Percentiles rank a stretch among this genome's conserved stretches.
These are phyloP conservation scores for Cyclopterus lumpus DNA, from an alignment of 2,797 vertebrate species.

Conservation along the genomic window DNA sequence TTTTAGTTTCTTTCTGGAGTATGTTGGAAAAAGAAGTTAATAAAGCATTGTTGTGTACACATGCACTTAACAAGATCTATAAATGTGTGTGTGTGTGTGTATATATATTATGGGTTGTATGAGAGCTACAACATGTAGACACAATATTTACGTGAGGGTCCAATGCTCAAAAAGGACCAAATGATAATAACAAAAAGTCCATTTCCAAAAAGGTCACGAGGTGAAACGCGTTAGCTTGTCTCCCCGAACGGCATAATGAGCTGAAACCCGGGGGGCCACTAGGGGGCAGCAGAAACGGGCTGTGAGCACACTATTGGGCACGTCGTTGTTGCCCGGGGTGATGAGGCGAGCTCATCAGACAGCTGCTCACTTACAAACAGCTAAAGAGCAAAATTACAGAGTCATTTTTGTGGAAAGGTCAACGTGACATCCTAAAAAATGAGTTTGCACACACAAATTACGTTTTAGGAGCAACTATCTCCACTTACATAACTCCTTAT, in stretches of 20 bases:
- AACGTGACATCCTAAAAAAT: neutral
- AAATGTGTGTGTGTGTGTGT: neutral
- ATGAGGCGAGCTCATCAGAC: neutral
- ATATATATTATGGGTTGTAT: neutral
- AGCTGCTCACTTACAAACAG: neutral
- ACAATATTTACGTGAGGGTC: neutral
- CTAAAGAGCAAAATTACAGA: neutral
- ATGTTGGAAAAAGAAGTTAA: neutral
- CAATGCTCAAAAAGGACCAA: neutral
- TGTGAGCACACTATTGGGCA: neutral
- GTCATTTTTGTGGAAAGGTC: neutral
- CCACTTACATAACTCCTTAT: too few species aligned
- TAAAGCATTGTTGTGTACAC: neutral
- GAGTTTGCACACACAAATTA: too few species aligned
- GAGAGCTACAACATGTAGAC: neutral
- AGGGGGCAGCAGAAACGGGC: neutral
- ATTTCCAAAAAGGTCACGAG: neutral
- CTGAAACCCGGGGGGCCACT: too few species aligned
- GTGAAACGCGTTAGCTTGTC: neutral
- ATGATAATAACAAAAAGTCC: neutral
- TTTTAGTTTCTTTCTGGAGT: neutral
- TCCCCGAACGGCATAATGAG: slow-evolving; percentile 8
- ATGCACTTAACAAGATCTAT: neutral
- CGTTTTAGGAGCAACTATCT: too few species aligned
- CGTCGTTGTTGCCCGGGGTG: neutral